Base-by-base conservation (phyloP, 2,113 vertebrate genomes). In the Tauraco erythrolophus region DNA sequence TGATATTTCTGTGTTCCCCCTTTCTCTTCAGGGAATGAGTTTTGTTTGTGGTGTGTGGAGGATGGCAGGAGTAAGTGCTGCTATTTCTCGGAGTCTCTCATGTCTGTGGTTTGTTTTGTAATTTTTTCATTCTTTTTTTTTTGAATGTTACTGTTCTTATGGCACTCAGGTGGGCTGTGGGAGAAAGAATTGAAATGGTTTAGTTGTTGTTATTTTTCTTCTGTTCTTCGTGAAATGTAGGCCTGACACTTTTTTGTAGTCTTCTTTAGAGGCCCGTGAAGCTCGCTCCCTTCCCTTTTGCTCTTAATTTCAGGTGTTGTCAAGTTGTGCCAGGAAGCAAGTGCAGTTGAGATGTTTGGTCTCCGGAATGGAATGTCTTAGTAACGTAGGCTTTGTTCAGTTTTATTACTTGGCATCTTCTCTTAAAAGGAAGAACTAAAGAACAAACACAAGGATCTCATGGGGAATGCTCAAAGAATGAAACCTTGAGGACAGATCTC, bases 251-350 rank as follows among this genome's bases (percentile, higher is more conserved):
- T 87, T 43, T 61, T 25, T 94, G 61, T 78, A 89, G 74, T 87
- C 39, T 11, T 84, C 64, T 84, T 84, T 65, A 78, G 37, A 37
- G 41, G 24, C 79, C 77, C 60, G 53, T 7, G 6, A 71, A 87
- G 48, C 56, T 69, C 43, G 45, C 70, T 86, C 23, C n/a, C 8
- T 92, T 89, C 81, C 65, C 77, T 82, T 74, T 81, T 84, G 57
- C 45, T 92, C 57, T 91, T 84, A 68, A 95, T 84, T 94, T 94
- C 94, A 97, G 95, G 84, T 91, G 94, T 68, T 94, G 65, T 89
- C 84, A 96, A 54, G 48, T 78, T 82, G n/a, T 82, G 48, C 89
- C 74, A 85, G 74, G 41, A 84, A 89, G 51, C 87, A 91, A 96
- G 37, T 76, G 57, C 56, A 24, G 48, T 54, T 71, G 86, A 71